A percentile compares a stretch with the other conserved stretches of the same genome.
Conservation (phyloP, 2,797 vertebrate genomes). For the Sebastolobus altivelis region DNA sequence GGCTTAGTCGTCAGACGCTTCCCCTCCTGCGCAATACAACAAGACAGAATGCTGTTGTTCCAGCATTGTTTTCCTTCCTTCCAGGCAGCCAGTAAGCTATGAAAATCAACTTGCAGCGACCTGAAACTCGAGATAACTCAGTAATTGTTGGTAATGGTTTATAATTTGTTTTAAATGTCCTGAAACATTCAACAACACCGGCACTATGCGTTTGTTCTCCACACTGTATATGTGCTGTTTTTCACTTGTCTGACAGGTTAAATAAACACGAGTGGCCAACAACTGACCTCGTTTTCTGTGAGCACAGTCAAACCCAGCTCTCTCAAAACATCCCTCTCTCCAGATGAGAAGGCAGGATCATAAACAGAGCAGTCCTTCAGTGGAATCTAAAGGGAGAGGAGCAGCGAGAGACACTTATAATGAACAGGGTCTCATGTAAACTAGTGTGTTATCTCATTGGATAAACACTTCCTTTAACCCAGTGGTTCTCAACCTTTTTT, state of each 20-base stretch:
- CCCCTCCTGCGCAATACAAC: slow-evolving; percentile 87
- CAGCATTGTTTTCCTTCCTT: not conserved
- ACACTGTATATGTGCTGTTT: not conserved
- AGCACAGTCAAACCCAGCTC: slow-evolving; percentile 88
- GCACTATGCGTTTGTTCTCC: not conserved
- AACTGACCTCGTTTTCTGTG: slow-evolving; percentile 90
- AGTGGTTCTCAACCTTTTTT: not conserved
- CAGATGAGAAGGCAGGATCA: slow-evolving; percentile 89
- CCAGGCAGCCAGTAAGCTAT: not conserved
- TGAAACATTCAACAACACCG: not conserved
- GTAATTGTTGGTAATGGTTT: not conserved
- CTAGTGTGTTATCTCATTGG: not conserved
- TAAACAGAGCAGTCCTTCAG: slow-evolving; percentile 85
- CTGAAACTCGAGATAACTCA: not conserved
- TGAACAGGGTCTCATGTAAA: not conserved
- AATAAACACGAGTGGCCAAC: not conserved
- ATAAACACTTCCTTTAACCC: not conserved
- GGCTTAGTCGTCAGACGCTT: slow-evolving; percentile 80
- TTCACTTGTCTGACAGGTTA: not conserved
- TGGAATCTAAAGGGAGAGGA: slow-evolving; percentile 83
- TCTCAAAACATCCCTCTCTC: slow-evolving; percentile 82
- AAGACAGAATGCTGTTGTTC: not conserved
- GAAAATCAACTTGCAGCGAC: not conserved
- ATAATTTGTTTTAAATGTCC: not conserved
- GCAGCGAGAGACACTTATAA: not conserved